A percentile compares a stretch with the other conserved stretches of the same genome.
Conservation (phyloP, 1,140 invertebrate species). For the Proales similis region DNA sequence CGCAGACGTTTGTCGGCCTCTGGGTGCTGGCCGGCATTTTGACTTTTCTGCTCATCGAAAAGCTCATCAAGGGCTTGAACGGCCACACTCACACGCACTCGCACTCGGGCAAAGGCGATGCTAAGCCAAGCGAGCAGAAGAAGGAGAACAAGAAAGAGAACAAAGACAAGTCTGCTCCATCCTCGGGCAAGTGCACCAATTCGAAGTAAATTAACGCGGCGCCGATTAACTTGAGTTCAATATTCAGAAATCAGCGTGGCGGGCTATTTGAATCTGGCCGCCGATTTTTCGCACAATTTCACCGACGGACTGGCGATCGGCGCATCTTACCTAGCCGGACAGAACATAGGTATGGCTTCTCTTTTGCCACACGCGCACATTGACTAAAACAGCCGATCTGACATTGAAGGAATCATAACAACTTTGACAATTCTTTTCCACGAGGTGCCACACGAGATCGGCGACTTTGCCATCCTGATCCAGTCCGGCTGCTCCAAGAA, state of each 20-base stretch:
- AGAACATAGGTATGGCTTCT: conserved; percentile 52
- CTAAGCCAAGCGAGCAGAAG: conserved; percentile 40
- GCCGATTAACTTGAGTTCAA: conserved; percentile 33
- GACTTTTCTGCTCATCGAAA: conserved; percentile 82
- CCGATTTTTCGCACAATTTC: conserved; percentile 91
- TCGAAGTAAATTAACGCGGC: background rate
- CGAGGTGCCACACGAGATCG: conserved; percentile 95
- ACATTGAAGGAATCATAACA: conserved; percentile 71
- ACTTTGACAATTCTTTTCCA: conserved; percentile 87
- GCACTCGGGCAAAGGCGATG: conserved; percentile 40
- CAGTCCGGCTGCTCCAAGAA: conserved; percentile 80
- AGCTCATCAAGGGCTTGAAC: conserved; percentile 63
- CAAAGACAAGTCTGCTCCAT: conserved; percentile 25
- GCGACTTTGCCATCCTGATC: conserved; percentile 91
- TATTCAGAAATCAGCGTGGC: conserved; percentile 72
- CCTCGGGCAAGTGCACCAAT: background rate
- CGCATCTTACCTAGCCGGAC: conserved; percentile 84
- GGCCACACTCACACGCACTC: conserved; percentile 36
- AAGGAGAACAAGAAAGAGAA: conserved; percentile 39
- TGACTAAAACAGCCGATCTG: background rate
- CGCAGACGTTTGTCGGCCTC: conserved; percentile 74
- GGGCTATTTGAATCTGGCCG: conserved; percentile 84
- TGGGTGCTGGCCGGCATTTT: conserved; percentile 83
- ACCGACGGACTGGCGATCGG: conserved; percentile 93
- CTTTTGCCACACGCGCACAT: conserved; percentile 9